These are phyloP conservation scores for Chlamydotis undulata DNA, from an alignment of 2,113 vertebrate genomes.

Conservation along the genomic window DNA sequence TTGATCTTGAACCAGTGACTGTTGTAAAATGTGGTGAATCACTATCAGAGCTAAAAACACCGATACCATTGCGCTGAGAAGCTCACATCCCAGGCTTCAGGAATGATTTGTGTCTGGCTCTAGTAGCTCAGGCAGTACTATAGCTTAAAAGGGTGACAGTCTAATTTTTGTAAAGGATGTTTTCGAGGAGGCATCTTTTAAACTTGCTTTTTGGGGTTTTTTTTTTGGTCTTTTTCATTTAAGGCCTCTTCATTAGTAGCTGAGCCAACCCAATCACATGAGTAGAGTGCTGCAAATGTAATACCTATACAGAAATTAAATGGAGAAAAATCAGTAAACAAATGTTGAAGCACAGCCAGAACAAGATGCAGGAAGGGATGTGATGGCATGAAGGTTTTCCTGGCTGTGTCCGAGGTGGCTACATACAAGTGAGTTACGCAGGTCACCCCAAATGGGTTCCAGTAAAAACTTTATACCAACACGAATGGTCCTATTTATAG, in stretches of 20 bases:
- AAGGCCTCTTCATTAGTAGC: not conserved
- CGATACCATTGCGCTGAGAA: not conserved
- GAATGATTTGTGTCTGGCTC: not conserved
- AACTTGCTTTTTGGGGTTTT: not conserved
- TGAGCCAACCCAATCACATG: not conserved
- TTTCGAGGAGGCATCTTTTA: not conserved
- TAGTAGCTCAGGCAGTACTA: not conserved
- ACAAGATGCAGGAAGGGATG: not conserved
- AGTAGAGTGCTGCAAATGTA: not conserved
- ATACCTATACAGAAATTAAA: not conserved
- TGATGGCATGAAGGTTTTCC: not conserved
- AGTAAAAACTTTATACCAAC: not conserved
- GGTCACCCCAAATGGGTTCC: not conserved
- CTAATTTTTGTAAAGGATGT: not conserved
- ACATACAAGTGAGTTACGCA: not conserved
- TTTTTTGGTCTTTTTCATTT: not conserved
- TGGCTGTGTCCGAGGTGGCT: not conserved
- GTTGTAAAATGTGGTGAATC: not conserved
- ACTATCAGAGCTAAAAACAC: not conserved
- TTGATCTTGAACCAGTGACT: slow-evolving; percentile 14
- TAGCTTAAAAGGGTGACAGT: not conserved
- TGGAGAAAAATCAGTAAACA: not conserved
- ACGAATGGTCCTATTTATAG: not conserved
- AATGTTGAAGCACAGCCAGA: not conserved
- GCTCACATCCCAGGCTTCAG: not conserved